These are phyloP conservation scores for Chelonia mydas DNA, from an alignment of 2,797 vertebrate genomes.

Conservation along the genomic window DNA sequence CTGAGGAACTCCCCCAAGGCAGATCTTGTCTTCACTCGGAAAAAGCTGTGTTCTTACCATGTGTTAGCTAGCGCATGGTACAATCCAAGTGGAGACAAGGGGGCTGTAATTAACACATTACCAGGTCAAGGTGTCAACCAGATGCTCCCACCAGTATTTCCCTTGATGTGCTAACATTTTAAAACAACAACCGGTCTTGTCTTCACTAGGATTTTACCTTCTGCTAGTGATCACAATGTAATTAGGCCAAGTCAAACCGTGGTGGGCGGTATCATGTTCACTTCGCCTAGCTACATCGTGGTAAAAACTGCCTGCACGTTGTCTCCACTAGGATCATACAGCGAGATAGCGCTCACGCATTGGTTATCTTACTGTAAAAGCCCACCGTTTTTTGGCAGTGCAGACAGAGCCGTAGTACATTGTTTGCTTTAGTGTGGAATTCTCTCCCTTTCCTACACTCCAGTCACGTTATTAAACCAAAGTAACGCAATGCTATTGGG, in stretches of 20 bases:
- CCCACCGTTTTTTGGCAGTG: slow-evolving; percentile 59
- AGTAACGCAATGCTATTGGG: slow-evolving; percentile 43
- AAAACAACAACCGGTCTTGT: background rate
- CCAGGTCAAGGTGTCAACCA: background rate
- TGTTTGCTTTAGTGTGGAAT: slow-evolving; percentile 68
- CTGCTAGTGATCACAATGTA: background rate
- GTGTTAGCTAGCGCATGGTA: fast-evolving
- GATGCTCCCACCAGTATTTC: background rate
- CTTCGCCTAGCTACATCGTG: fast-evolving
- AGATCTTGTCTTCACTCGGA: fast-evolving
- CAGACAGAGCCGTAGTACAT: background rate
- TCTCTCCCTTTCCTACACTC: slow-evolving; percentile 45
- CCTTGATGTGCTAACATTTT: background rate
- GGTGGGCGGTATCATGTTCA: fast-evolving
- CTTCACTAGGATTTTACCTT: background rate
- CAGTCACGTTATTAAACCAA: slow-evolving; percentile 20
- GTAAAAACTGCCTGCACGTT: background rate
- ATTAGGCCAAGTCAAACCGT: background rate
- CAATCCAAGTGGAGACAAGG: background rate
- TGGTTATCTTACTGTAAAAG: slow-evolving; percentile 60
- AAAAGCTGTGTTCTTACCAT: background rate
- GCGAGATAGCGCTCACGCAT: background rate
- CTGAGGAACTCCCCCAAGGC: background rate
- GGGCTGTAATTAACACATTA: background rate
- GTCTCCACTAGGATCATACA: background rate